Conservation (phyloP, 2,113 vertebrate species). For the Bambusicola thoracicus region DNA sequence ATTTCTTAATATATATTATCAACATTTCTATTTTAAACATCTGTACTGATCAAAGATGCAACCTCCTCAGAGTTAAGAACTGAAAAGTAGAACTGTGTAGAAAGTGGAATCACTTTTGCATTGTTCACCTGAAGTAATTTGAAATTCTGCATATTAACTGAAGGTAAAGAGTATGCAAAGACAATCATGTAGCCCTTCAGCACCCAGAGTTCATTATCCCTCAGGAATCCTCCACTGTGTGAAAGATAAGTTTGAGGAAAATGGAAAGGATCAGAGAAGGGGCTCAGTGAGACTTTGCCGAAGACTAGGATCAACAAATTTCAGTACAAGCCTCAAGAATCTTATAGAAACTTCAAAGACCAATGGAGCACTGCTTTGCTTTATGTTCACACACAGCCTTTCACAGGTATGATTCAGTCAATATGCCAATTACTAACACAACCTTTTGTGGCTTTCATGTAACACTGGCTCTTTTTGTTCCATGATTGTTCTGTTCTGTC, state of each 20-base stretch:
- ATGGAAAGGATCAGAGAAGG: neutral
- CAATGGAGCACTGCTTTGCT: neutral
- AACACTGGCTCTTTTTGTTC: neutral
- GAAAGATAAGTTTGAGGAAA: neutral
- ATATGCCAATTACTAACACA: neutral
- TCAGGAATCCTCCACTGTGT: accelerated
- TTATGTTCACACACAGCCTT: neutral
- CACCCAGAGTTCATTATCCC: neutral
- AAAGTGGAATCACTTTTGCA: neutral
- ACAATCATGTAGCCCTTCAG: neutral
- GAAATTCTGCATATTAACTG: neutral
- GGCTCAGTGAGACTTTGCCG: neutral
- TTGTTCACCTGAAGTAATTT: neutral
- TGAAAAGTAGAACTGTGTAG: neutral
- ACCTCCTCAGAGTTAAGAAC: neutral
- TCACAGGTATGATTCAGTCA: neutral
- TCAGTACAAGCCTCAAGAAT: neutral
- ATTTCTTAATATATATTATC: neutral
- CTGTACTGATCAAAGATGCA: neutral
- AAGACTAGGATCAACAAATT: neutral
- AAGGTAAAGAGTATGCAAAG: neutral
- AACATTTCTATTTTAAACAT: neutral
- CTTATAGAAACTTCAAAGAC: neutral
- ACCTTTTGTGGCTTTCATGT: neutral
- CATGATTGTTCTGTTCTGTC: neutral